Conservation (phyloP, 2,113 vertebrate species). For the Micronisus gabar region DNA sequence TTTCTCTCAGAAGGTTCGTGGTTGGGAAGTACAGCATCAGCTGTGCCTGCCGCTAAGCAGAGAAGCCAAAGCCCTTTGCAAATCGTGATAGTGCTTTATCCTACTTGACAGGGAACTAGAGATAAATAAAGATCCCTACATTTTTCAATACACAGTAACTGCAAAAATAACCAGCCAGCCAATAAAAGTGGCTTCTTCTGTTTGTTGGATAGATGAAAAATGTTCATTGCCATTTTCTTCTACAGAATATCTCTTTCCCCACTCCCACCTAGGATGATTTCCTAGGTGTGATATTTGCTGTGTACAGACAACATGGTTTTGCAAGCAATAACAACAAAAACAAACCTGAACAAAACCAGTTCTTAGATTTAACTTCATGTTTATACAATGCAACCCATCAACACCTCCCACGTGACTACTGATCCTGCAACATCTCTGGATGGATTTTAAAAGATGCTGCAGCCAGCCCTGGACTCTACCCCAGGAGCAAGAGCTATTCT, state of each 20-base stretch:
- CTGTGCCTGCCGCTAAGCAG: fast-evolving
- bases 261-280: neutral
- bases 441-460: neutral
- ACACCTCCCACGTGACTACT: neutral
- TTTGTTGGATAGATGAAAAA: neutral
- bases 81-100: neutral
- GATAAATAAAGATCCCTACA: neutral
- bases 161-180: neutral
- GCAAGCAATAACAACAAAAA: neutral
- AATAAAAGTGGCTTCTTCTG: neutral
- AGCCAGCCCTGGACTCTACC: neutral
- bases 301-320: neutral
- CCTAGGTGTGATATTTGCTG: neutral
- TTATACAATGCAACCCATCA: neutral
- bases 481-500: neutral
- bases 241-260: neutral
- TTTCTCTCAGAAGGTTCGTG: neutral
- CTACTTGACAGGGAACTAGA: neutral
- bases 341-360: neutral
- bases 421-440: neutral
- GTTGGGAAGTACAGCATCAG: neutral
- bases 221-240: neutral
- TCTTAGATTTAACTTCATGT: neutral
- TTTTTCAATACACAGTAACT: neutral
- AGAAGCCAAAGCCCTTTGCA: neutral